These are phyloP conservation scores for Bradypodion ventrale DNA, from an alignment of 2,797 vertebrate genomes.

Conservation along the genomic window DNA sequence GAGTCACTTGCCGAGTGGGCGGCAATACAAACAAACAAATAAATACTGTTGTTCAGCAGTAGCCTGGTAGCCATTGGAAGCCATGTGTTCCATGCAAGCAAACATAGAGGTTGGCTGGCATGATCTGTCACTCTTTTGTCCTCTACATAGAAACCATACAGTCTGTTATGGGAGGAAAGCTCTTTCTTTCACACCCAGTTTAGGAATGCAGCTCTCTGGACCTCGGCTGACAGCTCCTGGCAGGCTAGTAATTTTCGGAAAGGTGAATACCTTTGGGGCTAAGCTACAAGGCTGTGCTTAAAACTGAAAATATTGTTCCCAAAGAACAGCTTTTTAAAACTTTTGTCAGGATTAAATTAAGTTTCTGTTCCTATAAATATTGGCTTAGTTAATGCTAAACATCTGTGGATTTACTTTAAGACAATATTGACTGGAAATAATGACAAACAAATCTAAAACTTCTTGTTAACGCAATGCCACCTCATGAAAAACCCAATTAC, in stretches of 20 bases:
- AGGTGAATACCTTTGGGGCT: background rate
- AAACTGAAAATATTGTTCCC: background rate
- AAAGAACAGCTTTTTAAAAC: background rate
- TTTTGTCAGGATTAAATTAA: background rate
- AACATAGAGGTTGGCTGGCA: background rate
- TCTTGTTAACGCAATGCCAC: conserved; percentile 26
- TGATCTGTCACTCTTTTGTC: background rate
- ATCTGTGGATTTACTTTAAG: background rate
- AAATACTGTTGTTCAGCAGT: background rate
- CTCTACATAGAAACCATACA: background rate
- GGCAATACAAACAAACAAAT: too few relatives aligned
- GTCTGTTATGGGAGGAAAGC: background rate
- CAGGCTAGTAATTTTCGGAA: too few relatives aligned
- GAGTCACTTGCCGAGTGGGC: too few relatives aligned
- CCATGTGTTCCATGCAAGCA: background rate
- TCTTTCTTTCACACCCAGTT: background rate
- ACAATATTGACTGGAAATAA: conserved; percentile 19
- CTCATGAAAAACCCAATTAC: conserved; percentile 70
- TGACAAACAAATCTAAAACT: background rate
- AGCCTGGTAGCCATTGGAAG: too few relatives aligned
- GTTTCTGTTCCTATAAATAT: background rate
- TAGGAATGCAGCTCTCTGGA: background rate
- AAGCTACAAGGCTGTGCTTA: background rate
- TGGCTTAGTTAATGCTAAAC: background rate
- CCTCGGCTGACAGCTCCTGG: background rate